phyloP scores from a whole-genome alignment of 37 sponge, comb jelly and placozoan genomes.

The Axinella damicornis region DNA sequence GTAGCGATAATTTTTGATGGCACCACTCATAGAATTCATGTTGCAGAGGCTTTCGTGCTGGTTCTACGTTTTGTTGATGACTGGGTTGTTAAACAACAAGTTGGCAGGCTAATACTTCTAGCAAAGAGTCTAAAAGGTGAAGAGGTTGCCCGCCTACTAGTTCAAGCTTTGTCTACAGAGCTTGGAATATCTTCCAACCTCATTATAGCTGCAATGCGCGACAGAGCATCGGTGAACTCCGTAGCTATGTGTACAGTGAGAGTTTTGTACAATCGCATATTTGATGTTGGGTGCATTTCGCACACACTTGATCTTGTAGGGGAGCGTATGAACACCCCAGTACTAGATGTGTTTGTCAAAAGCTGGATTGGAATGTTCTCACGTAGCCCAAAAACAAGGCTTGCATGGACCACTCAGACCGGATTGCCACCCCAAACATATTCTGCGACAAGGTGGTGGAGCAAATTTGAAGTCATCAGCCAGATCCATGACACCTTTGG shows the following conservation, averaged over 20 bases:
- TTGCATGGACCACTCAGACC: slow-evolving; percentile 8
- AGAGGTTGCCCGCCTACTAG: slow-evolving; percentile 24
- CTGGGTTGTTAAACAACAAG: slow-evolving; percentile 17
- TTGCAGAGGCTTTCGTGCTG: slow-evolving; percentile 26
- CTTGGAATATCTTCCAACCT: slow-evolving; percentile 2
- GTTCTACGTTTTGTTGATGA: slow-evolving; percentile 25
- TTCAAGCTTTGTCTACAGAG: slow-evolving; percentile 1
- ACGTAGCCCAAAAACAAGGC: slow-evolving; percentile 3
- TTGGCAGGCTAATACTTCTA: slow-evolving; percentile 16
- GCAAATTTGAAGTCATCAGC: slow-evolving; percentile 5
- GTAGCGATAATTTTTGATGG: slow-evolving; percentile 44
- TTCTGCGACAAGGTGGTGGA: slow-evolving; percentile 30
- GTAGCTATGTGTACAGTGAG: slow-evolving; percentile 24
- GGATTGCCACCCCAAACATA: neutral
- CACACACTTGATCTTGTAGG: slow-evolving; percentile 9
- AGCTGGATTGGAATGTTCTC: slow-evolving; percentile 6
- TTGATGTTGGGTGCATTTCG: slow-evolving; percentile 18
- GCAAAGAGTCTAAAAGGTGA: slow-evolving; percentile 31
- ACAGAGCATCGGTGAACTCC: slow-evolving; percentile 28
- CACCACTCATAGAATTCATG: slow-evolving; percentile 30
- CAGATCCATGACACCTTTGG: slow-evolving; percentile 17
- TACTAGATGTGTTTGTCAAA: neutral
- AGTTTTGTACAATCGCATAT: slow-evolving; percentile 10
- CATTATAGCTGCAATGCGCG: slow-evolving; percentile 31
- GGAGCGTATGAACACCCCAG: neutral